Conservation (phyloP, 2,797 vertebrate species). For the Eidolon dupreanum region DNA sequence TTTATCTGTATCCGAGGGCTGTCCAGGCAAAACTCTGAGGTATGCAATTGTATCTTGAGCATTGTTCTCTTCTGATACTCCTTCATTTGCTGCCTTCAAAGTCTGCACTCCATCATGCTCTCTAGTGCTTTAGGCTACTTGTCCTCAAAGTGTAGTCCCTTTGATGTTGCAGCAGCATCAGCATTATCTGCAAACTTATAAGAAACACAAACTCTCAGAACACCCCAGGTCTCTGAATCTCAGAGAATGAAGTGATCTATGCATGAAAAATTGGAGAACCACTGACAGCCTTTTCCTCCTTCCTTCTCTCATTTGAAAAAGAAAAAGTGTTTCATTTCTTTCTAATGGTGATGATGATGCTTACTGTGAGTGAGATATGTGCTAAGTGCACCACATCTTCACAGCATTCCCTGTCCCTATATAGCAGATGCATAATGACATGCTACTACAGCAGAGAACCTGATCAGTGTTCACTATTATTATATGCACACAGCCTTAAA, state of each 20-base stretch:
- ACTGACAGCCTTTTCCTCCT: neutral
- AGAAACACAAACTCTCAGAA: neutral
- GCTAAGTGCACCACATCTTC: neutral
- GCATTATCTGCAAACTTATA: neutral
- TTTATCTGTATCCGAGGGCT: neutral
- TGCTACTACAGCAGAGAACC: neutral
- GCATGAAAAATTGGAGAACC: neutral
- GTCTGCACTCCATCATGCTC: neutral
- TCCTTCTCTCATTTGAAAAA: neutral
- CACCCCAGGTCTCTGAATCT: neutral
- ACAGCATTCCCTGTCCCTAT: no score
- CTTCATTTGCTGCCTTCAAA: no score
- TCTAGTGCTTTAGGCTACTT: neutral
- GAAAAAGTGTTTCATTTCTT: neutral
- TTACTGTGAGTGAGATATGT: neutral
- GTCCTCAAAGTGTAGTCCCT: neutral
- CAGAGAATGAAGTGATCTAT: neutral
- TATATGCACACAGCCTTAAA: no score
- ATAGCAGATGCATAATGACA: neutral
- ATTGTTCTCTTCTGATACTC: no score
- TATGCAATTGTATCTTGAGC: neutral
- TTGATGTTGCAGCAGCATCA: neutral
- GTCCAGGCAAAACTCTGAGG: neutral
- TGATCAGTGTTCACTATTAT: neutral
- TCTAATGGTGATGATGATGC: neutral